Base-by-base conservation (phyloP, 2,888 invertebrate species). In the Panopea generosa region DNA sequence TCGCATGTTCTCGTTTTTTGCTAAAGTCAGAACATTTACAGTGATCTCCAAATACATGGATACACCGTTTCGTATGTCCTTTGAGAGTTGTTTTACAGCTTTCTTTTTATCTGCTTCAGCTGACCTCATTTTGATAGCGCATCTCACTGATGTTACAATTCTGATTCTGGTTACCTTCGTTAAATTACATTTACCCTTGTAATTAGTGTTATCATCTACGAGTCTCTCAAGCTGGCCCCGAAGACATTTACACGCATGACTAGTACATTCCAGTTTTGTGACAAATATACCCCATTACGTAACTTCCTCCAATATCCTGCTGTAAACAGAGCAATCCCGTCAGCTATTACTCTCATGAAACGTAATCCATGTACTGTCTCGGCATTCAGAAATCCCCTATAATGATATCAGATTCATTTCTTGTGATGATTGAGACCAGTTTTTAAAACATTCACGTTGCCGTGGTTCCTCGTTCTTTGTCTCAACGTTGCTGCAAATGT, bases 371-470 rank as follows among this genome's bases (percentile, higher is more conserved):
- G 62, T 16, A 24, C 62, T 7, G 16, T 33, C 43, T 82, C 81
- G 77, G n/a, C 72, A 18, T 79, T 29, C 26, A 22, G n/a, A 67
- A 83, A 83, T 2, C 74, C 84, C 16, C 63, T 0, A 77, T 9
- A 52, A 76, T 77, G 14, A 77, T 72, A 66, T 80, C 72, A 7
- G 43, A 7, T 52, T 77, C 75, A 72, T 82, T 7, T 69, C 18
- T 40, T 80, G 82, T n/a, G 70, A 70, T 7, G 29, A 47, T 3
- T 63, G 53, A 9, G 45, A 24, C 79, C 83, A 80, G 56, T 79
- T 83, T 55, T 62, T 67, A 40, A 63, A 83, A 45, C 75, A 80
- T 11, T 53, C 38, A 67, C 78, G 80, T 6, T 49, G 47, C 27
- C 47, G 22, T 2, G 62, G 26, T 11, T 47, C 14, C 16, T 6